Conservation (phyloP, 2,113 vertebrate species). For the Onychostoma macrolepis region DNA sequence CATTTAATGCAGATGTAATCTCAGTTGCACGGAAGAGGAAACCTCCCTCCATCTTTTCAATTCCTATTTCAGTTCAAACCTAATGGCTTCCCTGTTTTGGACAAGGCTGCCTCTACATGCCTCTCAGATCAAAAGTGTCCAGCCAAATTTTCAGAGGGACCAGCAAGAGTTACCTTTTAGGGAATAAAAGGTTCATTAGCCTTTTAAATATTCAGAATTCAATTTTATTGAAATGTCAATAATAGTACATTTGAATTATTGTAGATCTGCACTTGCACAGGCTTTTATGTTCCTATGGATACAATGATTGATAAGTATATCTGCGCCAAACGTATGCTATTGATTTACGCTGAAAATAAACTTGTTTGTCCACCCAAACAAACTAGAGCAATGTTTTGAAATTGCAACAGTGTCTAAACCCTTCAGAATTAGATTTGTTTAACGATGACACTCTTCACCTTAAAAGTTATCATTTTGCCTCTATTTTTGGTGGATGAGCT, state of each 20-base stretch:
- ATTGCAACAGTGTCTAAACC: neutral
- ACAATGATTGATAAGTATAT: neutral
- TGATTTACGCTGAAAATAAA: neutral
- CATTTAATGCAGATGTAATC: constrained; percentile 52
- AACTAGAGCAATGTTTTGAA: neutral
- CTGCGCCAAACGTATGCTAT: neutral
- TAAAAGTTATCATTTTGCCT: neutral
- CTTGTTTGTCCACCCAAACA: neutral
- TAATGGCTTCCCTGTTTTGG: constrained; percentile 45
- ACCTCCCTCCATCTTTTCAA: constrained; percentile 19
- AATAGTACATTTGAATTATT: neutral
- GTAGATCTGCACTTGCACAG: neutral
- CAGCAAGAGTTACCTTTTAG: constrained; percentile 40
- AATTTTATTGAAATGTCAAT: neutral
- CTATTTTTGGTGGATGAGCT: neutral
- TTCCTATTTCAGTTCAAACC: constrained; percentile 46
- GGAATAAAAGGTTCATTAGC: neutral
- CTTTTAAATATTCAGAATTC: neutral
- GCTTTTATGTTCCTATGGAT: neutral
- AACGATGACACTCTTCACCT: neutral
- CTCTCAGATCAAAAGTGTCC: constrained; percentile 18
- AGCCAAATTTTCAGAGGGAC: constrained; percentile 27
- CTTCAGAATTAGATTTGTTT: neutral
- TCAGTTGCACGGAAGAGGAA: constrained; percentile 39
- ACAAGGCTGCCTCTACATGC: constrained; percentile 22